Evolutionary conservation across 1,140 invertebrate genomes (phyloP).

Genomic region (Lineus longissimus): DNA sequence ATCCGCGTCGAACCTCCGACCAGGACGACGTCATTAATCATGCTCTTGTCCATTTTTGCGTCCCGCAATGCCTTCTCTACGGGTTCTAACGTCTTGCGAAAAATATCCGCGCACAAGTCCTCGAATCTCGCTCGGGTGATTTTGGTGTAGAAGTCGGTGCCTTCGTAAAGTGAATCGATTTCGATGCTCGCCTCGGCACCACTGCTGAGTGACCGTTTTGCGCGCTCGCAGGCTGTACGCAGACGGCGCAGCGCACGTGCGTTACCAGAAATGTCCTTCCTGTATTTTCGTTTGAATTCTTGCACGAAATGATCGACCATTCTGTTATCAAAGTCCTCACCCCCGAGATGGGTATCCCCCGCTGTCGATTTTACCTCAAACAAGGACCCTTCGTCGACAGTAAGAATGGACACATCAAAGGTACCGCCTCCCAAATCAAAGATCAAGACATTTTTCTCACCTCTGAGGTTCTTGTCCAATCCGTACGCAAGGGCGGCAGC

Average conservation of each 20-base stretch:
- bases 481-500: slow-evolving; percentile 57
- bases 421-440: slow-evolving; percentile 46
- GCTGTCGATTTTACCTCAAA: slow-evolving; percentile 74
- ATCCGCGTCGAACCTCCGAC: slow-evolving; percentile 96
- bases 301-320: slow-evolving; percentile 43
- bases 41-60: slow-evolving; percentile 88
- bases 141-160: slow-evolving; percentile 58
- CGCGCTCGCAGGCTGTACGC: slow-evolving; percentile 67
- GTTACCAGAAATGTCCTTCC: slow-evolving; percentile 37
- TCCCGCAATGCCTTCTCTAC: slow-evolving; percentile 90
- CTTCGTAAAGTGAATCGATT: slow-evolving; percentile 72
- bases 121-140: slow-evolving; percentile 53
- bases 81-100: slow-evolving; percentile 80
- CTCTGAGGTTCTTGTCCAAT: slow-evolving; percentile 50
- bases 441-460: slow-evolving; percentile 41
- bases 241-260: slow-evolving; percentile 45
- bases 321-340: slow-evolving; percentile 49
- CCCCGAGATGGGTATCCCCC: slow-evolving; percentile 46
- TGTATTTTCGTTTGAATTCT: slow-evolving; percentile 47
- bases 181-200: slow-evolving; percentile 58
- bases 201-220: slow-evolving; percentile 56
- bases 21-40: slow-evolving; percentile 90
- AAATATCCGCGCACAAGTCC: slow-evolving; percentile 82
- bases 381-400: slow-evolving; percentile 43
- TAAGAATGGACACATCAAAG: slow-evolving; percentile 41